phyloP scores from a whole-genome alignment of 2,113 vertebrate species.

The Mungos mungo region DNA sequence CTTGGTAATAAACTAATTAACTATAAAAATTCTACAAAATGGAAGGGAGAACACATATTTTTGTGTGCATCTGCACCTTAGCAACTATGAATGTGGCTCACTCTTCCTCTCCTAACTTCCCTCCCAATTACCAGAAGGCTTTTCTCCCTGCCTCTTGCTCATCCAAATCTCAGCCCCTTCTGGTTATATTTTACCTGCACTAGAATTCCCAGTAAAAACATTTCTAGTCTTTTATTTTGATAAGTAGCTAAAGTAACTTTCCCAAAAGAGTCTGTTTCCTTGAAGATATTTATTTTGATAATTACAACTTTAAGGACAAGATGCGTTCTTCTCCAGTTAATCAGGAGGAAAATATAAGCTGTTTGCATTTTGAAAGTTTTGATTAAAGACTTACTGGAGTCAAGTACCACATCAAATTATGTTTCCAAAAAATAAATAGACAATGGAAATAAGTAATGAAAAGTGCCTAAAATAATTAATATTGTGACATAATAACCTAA shows the following conservation, averaged over 20 bases:
- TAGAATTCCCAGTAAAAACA: not conserved
- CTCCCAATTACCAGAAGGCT: not conserved
- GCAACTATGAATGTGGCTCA: not conserved
- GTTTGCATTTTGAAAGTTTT: slow-evolving; percentile 22
- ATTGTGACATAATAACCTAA: slow-evolving; percentile 20
- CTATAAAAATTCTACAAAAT: not conserved
- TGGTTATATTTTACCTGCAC: not conserved
- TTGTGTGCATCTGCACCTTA: not conserved
- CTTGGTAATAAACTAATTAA: no score
- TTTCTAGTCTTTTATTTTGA: not conserved
- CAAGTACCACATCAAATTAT: slow-evolving; percentile 37
- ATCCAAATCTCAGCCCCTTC: not conserved
- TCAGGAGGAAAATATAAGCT: slow-evolving; percentile 4
- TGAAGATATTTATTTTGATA: slow-evolving; percentile 21
- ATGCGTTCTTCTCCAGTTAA: slow-evolving; percentile 14
- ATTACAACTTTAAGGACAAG: slow-evolving; percentile 35
- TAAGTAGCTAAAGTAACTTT: slow-evolving; percentile 6
- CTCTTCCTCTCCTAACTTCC: not conserved
- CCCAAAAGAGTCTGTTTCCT: not conserved
- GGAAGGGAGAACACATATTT: not conserved
- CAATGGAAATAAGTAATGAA: slow-evolving; percentile 36
- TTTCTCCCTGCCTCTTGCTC: not conserved
- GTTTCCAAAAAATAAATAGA: slow-evolving; percentile 26
- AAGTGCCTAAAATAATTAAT: slow-evolving; percentile 41
- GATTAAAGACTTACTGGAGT: slow-evolving; percentile 12